Base-by-base conservation (phyloP, 2,888 invertebrate species). In the Lasioglossum villosulum region DNA sequence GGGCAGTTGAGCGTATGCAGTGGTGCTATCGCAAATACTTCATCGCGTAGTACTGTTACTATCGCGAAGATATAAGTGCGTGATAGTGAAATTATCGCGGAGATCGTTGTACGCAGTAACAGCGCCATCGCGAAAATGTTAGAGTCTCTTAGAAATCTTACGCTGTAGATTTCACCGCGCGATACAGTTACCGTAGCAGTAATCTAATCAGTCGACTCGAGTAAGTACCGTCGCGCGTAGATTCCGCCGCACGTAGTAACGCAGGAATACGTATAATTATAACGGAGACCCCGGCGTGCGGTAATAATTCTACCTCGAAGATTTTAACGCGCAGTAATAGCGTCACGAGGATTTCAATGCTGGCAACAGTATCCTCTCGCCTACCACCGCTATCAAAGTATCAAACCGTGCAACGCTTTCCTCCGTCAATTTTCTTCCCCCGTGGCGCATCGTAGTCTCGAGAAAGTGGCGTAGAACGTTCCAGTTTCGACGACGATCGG, bases 351-450 rank as follows among this genome's bases (percentile, higher is more conserved):
- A 37, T 68, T 68, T 37, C 37, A 23, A 34, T 34, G 68, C 37
- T 23, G 68, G 68, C 37, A 12, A 23, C 37, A 37, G 34, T 68
- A 68, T 68, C 37, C 6, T 23, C 34, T 48, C 48, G 68, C 10
- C 37, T 34, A 68, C 23, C 37, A 37, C 37, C 4, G 34, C 34
- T 12, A 68, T 68, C 68, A 68, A 37, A 68, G 12, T n/a, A n/a
- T 70, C 42, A 42, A 70, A 70, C 39, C 70, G 14, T 70, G 70
- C n/a, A 70, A 42, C 70, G 39, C 14, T 42, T 70, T 42, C 42
- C 70, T 39, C 27, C 39, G 23, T 23, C 23, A 23, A 34, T 68
- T 19, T 34, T 34, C 34, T 68, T 37, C 37, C 23, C 23, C 8
- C 23, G 30, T 63, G 30, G 27, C n/a, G 27, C n/a, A 37, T 5